phyloP scores from a whole-genome alignment of 2,888 invertebrate genomes.

The Periphyllus acericola region DNA sequence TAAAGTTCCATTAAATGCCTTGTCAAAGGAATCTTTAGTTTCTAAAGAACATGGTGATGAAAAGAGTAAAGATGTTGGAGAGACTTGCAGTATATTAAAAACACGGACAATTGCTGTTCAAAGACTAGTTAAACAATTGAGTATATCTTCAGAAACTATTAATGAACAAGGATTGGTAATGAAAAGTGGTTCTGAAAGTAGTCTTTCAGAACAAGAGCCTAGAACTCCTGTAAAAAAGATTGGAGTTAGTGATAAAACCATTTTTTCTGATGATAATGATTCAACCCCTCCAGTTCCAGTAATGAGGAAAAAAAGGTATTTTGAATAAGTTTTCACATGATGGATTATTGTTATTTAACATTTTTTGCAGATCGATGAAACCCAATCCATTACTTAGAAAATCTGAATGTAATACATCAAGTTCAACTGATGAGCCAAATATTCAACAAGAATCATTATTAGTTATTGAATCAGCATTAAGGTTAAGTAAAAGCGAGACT shows the following conservation, averaged over 20 bases:
- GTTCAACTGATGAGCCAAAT: conserved; percentile 63
- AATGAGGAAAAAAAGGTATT: conserved; percentile 58
- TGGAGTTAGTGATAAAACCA: conserved; percentile 77
- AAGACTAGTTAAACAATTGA: conserved; percentile 81
- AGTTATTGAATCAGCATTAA: conserved; percentile 68
- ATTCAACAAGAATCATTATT: conserved; percentile 62
- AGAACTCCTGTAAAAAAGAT: conserved; percentile 74
- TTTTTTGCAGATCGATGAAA: conserved; percentile 35
- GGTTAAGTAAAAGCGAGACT: conserved; percentile 90
- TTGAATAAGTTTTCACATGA: neutral
- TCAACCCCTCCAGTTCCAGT: conserved; percentile 48
- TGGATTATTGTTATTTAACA: neutral
- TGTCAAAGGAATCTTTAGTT: conserved; percentile 7
- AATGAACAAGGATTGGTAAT: conserved; percentile 70
- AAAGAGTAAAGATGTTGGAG: conserved; percentile 29
- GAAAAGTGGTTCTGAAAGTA: conserved; percentile 90
- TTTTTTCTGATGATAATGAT: conserved; percentile 71
- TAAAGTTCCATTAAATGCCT: conserved; percentile 68
- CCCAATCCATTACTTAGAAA: conserved; percentile 64
- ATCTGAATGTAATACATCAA: conserved; percentile 65
- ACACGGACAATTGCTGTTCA: conserved; percentile 40
- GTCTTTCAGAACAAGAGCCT: conserved; percentile 78
- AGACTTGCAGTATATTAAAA: conserved; percentile 67
- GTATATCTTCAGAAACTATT: conserved; percentile 73
- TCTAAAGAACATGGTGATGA: conserved; percentile 61